Evolutionary conservation across 2,888 invertebrate species (phyloP).

Genomic region (Apamea anceps): DNA sequence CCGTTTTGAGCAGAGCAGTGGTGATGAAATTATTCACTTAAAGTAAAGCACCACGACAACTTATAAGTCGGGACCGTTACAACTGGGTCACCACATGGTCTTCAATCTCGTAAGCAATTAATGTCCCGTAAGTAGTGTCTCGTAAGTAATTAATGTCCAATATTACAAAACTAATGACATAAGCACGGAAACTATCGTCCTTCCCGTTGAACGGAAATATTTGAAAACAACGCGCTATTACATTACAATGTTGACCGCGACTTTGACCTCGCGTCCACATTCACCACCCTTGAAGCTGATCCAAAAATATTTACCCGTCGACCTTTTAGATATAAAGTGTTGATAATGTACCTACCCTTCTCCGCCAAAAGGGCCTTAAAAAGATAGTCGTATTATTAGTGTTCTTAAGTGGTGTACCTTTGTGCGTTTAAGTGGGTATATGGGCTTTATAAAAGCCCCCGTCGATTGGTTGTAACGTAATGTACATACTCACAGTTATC

Average conservation of each 20-base stretch:
- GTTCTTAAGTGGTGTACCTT: constrained; percentile 18
- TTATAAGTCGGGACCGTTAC: not conserved
- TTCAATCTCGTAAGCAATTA: not conserved
- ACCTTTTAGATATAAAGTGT: constrained; percentile 49
- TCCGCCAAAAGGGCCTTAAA: constrained; percentile 12
- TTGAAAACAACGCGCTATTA: constrained; percentile 33
- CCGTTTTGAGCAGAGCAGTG: not conserved
- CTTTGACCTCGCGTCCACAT: constrained; percentile 27
- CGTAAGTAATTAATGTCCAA: not conserved
- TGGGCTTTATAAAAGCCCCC: not conserved
- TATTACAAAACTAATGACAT: not conserved
- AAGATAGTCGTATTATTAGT: constrained; percentile 26
- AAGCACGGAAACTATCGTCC: constrained; percentile 3
- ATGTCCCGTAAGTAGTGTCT: too few species aligned
- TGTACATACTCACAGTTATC: too few species aligned
- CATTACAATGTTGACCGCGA: constrained; percentile 31
- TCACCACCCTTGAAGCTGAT: constrained; percentile 35
- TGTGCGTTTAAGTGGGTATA: not conserved
- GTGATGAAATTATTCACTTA: not conserved
- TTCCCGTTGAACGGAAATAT: constrained; percentile 33
- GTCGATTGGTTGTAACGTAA: not conserved
- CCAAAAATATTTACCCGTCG: constrained; percentile 54
- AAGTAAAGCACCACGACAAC: not conserved
- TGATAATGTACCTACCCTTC: constrained; percentile 43
- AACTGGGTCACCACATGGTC: not conserved